A percentile compares a stretch with the other conserved stretches of the same genome.
Conservation (phyloP, 2,797 vertebrate species). For the Champsocephalus esox region DNA sequence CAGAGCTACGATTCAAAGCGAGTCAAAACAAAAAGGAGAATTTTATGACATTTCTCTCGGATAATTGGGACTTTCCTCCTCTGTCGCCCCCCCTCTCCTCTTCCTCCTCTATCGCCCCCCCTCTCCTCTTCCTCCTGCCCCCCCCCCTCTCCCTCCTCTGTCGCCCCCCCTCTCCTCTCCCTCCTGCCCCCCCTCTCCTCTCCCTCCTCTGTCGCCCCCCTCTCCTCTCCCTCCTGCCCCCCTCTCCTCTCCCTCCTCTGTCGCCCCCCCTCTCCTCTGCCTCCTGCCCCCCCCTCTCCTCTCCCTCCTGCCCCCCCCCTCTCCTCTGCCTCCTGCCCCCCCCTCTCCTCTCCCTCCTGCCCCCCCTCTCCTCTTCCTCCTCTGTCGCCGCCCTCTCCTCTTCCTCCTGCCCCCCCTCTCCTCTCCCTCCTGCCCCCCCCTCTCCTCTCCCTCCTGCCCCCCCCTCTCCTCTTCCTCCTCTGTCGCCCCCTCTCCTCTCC, state of each 20-base stretch:
- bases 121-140: no score
- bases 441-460: constrained; percentile 27
- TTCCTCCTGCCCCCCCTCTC: no score
- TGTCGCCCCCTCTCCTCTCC: background rate
- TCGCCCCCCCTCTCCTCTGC: no score
- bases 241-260: no score
- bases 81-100: constrained; percentile 21
- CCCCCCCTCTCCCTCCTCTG: background rate
- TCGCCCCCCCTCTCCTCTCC: constrained; percentile 21
- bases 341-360: constrained; percentile 26
- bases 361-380: background rate
- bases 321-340: background rate
- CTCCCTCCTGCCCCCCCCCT: no score
- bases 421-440: constrained; percentile 13
- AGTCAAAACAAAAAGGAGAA: constrained; percentile 24
- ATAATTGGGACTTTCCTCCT: constrained; percentile 50
- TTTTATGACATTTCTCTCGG: constrained; percentile 30
- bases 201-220: background rate
- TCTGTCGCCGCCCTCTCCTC: background rate
- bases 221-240: no score
- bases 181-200: constrained; percentile 18
- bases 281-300: no score
- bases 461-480: background rate
- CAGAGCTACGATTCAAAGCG: constrained; percentile 2
- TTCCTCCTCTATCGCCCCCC: constrained; percentile 23